These are phyloP conservation scores for Prosapia bicincta DNA, from an alignment of 2,888 invertebrate species.

Conservation along the genomic window DNA sequence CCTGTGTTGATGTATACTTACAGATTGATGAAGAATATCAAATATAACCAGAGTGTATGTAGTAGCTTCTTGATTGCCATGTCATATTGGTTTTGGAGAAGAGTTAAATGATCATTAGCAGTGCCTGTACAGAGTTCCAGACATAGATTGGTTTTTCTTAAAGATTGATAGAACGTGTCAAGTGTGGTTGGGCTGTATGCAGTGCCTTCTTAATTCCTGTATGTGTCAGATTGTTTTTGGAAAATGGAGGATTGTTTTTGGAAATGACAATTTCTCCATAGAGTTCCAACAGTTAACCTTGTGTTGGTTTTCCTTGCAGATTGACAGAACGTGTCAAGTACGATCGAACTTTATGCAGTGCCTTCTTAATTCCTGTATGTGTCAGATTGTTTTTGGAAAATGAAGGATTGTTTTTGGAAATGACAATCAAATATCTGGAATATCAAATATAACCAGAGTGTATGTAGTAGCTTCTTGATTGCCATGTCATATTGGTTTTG, in stretches of 20 bases:
- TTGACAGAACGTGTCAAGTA: conserved; percentile 58
- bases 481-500: conserved; percentile 71
- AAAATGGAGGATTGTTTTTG: conserved; percentile 70
- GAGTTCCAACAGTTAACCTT: conserved; percentile 76
- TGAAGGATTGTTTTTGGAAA: conserved; percentile 68
- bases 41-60: too few species aligned
- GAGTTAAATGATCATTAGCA: too few species aligned
- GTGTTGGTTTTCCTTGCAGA: too few species aligned
- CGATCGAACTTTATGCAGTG: conserved; percentile 68
- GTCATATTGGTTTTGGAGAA: too few species aligned
- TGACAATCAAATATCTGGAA: conserved; percentile 56
- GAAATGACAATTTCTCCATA: conserved; percentile 67
- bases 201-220: conserved; percentile 69
- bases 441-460: conserved; percentile 64
- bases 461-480: conserved; percentile 69
- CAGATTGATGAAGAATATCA: too few species aligned
- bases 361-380: conserved; percentile 70
- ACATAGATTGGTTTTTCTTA: too few species aligned
- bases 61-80: too few species aligned
- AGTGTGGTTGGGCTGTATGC: conserved; percentile 67
- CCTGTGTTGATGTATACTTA: too few species aligned
- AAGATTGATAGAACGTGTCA: conserved; percentile 58
- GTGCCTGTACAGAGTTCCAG: too few species aligned
- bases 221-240: conserved; percentile 76
- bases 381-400: conserved; percentile 78